Evolutionary conservation across 2,113 vertebrate genomes (phyloP).

Genomic region (Cromileptes altivelis): DNA sequence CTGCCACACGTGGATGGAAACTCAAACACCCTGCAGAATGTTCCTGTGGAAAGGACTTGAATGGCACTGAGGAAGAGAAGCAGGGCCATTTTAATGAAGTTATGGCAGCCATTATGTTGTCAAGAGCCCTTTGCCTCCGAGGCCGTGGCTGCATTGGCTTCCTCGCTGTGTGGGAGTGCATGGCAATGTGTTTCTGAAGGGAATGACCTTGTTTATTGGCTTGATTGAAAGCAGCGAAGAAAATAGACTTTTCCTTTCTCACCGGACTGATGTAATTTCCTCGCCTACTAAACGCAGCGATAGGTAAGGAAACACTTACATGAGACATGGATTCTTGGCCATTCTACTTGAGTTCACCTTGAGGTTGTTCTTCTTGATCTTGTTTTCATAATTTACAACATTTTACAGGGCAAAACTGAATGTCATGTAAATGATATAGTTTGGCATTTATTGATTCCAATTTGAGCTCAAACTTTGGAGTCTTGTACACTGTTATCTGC

Average conservation of each 20-base stretch:
- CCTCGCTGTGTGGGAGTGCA: constrained; percentile 48
- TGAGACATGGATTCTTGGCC: not conserved
- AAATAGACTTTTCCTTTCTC: constrained; percentile 45
- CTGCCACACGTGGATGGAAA: constrained; percentile 28
- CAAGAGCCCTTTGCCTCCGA: constrained; percentile 54
- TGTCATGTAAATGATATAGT: not conserved
- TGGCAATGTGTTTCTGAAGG: constrained; percentile 56
- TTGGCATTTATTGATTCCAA: too few species aligned
- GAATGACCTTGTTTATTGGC: constrained; percentile 67
- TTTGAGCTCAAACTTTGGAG: not conserved
- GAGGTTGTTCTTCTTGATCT: not conserved
- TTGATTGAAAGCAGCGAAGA: constrained; percentile 66
- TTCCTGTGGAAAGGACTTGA: constrained; percentile 29
- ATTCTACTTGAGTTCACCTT: constrained; percentile 2
- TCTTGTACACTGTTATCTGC: not conserved
- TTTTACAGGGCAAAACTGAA: constrained; percentile 1
- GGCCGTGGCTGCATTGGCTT: constrained; percentile 33
- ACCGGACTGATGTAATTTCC: constrained; percentile 35
- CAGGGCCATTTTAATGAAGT: constrained; percentile 72
- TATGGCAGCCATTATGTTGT: constrained; percentile 72
- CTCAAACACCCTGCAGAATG: constrained; percentile 1
- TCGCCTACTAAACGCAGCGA: constrained; percentile 23
- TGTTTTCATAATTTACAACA: not conserved
- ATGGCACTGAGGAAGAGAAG: constrained; percentile 36
- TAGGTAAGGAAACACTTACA: constrained; percentile 12